Evolutionary conservation across 1,140 invertebrate genomes (phyloP), one percentile per base, ranked within the genome.

Genomic region (Helicoverpa armigera): DNA sequence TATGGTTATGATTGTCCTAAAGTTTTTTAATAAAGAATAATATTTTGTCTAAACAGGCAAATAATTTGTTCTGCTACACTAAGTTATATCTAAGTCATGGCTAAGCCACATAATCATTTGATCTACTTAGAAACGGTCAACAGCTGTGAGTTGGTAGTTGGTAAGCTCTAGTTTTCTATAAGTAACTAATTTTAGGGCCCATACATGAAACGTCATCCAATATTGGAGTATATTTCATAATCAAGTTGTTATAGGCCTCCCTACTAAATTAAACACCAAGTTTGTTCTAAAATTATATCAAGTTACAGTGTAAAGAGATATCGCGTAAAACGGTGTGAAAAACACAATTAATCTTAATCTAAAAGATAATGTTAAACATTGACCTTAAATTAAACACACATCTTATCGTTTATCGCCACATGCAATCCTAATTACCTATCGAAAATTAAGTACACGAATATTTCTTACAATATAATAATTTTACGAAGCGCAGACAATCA

Each of bases 41-140:
- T 63, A 10, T 51, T 50, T n/a, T 23, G 13, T 72, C 43, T 70
- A 54, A 58, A 48, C 67, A 54, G 50, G 50, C 48, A 72, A 72
- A 72, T 29, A 31, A 54, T 72, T 54, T 70, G 67, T 72, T 53
- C 16, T 72, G 23, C 61, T 69, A 69, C 3, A 7, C 9, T 70
- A 53, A 73, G 16, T 58, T 60, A 74, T n/a, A 50, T 56, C 63
- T 81, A 81, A 61, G 84, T 85, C 84, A 85, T 85, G 84, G 84
- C 84, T 83, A 74, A 65, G 84, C 84, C 84, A 85, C 72, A 60
- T 82, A 14, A 1, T 43, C 48, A 54, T 23, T 70, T 11, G 56
- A 48, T 43, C n/a, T 54, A 50, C 11, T 29, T 61, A 61, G 23
- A 60, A 61, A 31, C 58, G 23, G 16, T 14, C 23, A 3, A 61